Percentiles rank a stretch among this genome's conserved stretches.
Conservation (phyloP, 1,140 invertebrate species). For the Wasmannia auropunctata region DNA sequence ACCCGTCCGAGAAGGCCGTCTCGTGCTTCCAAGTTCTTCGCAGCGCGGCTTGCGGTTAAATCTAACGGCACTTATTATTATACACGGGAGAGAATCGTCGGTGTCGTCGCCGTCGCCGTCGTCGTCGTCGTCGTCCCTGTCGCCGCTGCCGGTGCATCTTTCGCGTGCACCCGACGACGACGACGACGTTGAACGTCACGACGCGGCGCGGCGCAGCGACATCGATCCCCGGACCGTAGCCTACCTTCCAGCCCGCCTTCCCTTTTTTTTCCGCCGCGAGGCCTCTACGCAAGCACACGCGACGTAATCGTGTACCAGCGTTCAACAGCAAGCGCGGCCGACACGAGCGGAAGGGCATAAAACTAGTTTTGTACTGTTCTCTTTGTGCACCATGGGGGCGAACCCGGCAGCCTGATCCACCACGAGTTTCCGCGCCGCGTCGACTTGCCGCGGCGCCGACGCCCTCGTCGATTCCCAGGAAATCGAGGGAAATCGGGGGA, state of each 20-base stretch:
- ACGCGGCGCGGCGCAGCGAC: slow-evolving; percentile 37
- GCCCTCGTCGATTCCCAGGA: slow-evolving; percentile 28
- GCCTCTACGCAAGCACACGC: slow-evolving; percentile 33
- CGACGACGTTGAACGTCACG: slow-evolving; percentile 17
- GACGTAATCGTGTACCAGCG: slow-evolving; percentile 44
- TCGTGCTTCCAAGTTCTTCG: slow-evolving; percentile 39
- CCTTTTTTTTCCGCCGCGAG: slow-evolving; percentile 29
- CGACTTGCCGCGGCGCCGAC: slow-evolving; percentile 43
- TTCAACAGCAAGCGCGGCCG: slow-evolving; percentile 51
- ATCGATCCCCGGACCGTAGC: slow-evolving; percentile 38
- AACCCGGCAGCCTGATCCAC: slow-evolving; percentile 45
- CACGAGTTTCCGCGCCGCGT: slow-evolving; percentile 47
- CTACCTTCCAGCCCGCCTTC: slow-evolving; percentile 27
- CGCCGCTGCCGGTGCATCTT: background rate
- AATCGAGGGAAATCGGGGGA: slow-evolving; percentile 4
- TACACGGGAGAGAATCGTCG: slow-evolving; percentile 58
- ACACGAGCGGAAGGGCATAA: slow-evolving; percentile 58
- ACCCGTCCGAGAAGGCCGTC: slow-evolving; percentile 49
- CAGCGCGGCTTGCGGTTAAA: slow-evolving; percentile 61
- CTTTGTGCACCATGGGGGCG: slow-evolving; percentile 55
- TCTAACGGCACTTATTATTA: slow-evolving; percentile 71
- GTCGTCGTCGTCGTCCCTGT: slow-evolving; percentile 15
- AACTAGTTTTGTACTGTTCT: slow-evolving; percentile 59
- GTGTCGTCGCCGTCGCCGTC: background rate
- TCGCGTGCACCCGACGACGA: slow-evolving; percentile 25